Base-by-base conservation (phyloP, 2,797 vertebrate species). In the Cirrhinus molitorella region DNA sequence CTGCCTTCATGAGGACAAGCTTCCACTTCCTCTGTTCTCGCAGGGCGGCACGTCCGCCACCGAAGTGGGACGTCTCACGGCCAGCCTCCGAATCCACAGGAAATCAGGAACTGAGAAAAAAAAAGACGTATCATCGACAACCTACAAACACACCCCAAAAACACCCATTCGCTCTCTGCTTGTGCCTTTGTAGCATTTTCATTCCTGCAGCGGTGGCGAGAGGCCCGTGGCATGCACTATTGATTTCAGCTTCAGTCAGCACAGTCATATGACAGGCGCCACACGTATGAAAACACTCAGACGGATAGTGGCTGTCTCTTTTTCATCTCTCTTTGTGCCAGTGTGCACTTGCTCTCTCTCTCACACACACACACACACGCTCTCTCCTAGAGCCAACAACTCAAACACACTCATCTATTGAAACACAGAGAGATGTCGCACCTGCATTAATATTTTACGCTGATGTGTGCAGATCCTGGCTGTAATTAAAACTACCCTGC, bases 401-500 rank as follows among this genome's bases (percentile, higher is more conserved):
- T 28, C 43, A 49, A 21, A 80, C 80, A 91, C 83, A 88, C 88
- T 85, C 81, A 83, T 74, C 31, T 70, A 70, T 28, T 55, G 59
- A 79, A 66, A 68, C 45, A 34, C 83, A 83, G 83, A 79, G 73
- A 61, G 70, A 84, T 80, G 83, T 91, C 91, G 89, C 91, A 92
- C 74, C 82, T 78, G 66, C 71, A 85, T 86, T 67, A 85, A 85
- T 85, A 83, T 87, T 86, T 86, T 77, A 86, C 47, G 85, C 83
- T 83, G 83, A 85, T 88, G 76, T 79, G 85, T 90, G 90, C 90
- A 88, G 86, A 88, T 87, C 87, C 81, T 84, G 88, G 88, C 88
- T 90, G 83, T 92, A 93, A 93, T 93, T 92, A 93, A 93, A 93
- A 90, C 67, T 76, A 88, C 82, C 74, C 21, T 79, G 25, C 80